phyloP scores from a whole-genome alignment of 2,888 invertebrate genomes.

The Cristatella mucedo region DNA sequence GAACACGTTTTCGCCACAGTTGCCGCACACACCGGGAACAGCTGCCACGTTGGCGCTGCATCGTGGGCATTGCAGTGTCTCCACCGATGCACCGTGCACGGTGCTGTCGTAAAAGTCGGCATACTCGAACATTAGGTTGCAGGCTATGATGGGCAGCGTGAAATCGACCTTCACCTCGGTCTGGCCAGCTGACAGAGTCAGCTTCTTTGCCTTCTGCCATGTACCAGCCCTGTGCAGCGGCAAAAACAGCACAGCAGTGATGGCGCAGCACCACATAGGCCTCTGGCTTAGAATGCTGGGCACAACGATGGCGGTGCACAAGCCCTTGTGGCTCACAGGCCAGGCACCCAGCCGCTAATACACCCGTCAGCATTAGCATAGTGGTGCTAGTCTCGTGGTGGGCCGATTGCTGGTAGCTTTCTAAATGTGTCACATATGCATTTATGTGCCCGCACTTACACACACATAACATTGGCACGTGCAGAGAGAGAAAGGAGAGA shows the following conservation, averaged over 20 bases:
- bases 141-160: slow-evolving; percentile 86
- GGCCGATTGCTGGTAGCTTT: no score
- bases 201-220: slow-evolving; percentile 92
- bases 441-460: no score
- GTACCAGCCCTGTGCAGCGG: slow-evolving; percentile 41
- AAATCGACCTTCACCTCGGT: slow-evolving; percentile 89
- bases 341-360: no score
- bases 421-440: no score
- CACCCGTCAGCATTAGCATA: no score
- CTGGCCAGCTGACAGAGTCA: slow-evolving; percentile 72
- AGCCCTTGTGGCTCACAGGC: no score
- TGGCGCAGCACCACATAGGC: no score
- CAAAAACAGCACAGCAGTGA: slow-evolving; percentile 8
- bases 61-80: slow-evolving; percentile 82
- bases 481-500: no score
- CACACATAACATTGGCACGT: no score
- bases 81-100: slow-evolving; percentile 74
- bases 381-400: no score
- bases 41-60: slow-evolving; percentile 93
- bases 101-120: slow-evolving; percentile 92
- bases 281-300: no score
- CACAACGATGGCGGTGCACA: no score
- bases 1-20: slow-evolving; percentile 94
- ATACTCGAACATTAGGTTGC: slow-evolving; percentile 95
- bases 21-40: slow-evolving; percentile 88